Percentiles rank a stretch among this genome's conserved stretches.
phyloP scores from a whole-genome alignment of 2,797 vertebrate species.

The Spheniscus humboldti region DNA sequence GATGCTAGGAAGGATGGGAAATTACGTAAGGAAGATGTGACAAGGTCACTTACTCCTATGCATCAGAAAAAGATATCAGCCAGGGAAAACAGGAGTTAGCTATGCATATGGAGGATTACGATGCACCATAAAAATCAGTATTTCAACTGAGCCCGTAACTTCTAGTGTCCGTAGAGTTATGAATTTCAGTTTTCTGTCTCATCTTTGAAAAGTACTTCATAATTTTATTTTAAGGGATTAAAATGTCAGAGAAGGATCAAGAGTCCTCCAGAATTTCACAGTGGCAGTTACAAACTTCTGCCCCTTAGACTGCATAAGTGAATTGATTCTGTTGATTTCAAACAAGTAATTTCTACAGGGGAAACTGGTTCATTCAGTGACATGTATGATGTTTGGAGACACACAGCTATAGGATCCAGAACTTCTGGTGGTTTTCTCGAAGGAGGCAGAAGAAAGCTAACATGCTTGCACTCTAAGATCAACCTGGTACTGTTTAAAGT shows the following conservation, averaged over 20 bases:
- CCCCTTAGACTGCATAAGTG: background rate
- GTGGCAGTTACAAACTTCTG: background rate
- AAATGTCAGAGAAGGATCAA: background rate
- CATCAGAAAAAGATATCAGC: background rate
- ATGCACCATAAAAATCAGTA: background rate
- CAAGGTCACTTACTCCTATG: background rate
- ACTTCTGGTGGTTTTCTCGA: background rate
- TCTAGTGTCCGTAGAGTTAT: background rate
- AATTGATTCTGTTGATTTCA: background rate
- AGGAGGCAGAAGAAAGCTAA: background rate
- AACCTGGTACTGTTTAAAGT: background rate
- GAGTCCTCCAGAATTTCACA: background rate
- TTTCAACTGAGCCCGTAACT: background rate
- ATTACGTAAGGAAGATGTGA: background rate
- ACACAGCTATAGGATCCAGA: background rate
- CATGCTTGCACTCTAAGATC: background rate
- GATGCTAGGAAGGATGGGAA: background rate
- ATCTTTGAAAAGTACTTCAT: background rate
- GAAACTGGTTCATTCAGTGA: background rate
- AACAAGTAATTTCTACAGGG: background rate
- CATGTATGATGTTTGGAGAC: background rate
- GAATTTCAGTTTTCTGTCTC: background rate
- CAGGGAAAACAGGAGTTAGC: background rate
- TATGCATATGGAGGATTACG: accelerated
- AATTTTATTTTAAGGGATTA: background rate